Percentiles rank a stretch among this genome's conserved stretches.
phyloP scores from a whole-genome alignment of 2,797 vertebrate species.

The Falco berigora region DNA sequence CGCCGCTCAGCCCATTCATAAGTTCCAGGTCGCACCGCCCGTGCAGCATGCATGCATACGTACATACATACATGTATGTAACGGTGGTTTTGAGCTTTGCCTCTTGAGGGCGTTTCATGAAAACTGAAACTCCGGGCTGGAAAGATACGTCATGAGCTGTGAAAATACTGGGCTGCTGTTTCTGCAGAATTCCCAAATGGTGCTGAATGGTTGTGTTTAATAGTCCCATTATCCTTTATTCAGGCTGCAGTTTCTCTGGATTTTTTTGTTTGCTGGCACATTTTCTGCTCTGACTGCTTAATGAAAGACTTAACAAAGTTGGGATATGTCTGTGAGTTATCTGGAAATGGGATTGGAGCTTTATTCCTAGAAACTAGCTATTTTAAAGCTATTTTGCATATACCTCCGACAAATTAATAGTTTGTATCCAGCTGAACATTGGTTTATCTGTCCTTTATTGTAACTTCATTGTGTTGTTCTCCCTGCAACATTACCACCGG shows the following conservation, averaged over 20 bases:
- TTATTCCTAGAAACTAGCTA: not conserved
- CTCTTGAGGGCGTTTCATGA: constrained; percentile 44
- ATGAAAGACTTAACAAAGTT: not conserved
- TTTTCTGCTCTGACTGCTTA: not conserved
- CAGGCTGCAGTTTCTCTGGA: not conserved
- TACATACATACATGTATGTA: not conserved
- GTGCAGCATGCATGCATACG: no score
- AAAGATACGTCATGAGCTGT: not conserved
- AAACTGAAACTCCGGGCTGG: not conserved
- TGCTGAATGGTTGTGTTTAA: constrained; percentile 19
- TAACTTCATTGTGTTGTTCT: not conserved
- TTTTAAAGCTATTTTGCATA: not conserved
- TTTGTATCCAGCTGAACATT: not conserved
- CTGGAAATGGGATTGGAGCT: not conserved
- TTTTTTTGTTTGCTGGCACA: not conserved
- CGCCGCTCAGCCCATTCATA: not conserved
- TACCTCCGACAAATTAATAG: not conserved
- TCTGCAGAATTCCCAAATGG: constrained; percentile 19
- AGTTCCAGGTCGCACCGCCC: no score
- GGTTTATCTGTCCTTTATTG: not conserved
- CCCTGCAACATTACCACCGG: not conserved
- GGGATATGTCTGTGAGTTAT: not conserved
- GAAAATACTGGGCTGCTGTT: constrained; percentile 13
- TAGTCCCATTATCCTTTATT: constrained; percentile 2
- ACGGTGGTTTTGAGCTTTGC: not conserved